These are phyloP conservation scores for Peromyscus melanophrys DNA, from an alignment of 2,797 vertebrate genomes.

Conservation along the genomic window DNA sequence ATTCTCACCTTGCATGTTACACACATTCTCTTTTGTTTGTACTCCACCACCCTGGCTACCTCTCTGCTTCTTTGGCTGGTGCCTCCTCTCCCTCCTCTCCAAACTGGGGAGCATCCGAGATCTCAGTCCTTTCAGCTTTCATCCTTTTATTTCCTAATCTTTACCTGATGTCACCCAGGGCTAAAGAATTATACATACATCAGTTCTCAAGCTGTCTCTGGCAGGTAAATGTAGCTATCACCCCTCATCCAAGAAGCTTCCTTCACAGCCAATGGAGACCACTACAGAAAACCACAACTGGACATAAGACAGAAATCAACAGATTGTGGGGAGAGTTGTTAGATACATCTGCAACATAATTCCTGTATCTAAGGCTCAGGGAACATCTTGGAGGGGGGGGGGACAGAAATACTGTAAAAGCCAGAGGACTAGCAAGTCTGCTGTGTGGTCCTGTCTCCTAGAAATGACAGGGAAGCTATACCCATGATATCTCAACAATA, in stretches of 20 bases:
- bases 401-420: background rate
- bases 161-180: background rate
- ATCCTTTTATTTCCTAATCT: background rate
- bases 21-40: background rate
- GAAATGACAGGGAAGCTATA: background rate
- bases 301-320: background rate
- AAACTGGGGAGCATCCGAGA: background rate
- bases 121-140: background rate
- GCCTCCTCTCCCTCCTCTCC: background rate
- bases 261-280: background rate
- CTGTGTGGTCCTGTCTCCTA: background rate
- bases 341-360: background rate
- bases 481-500: background rate
- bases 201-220: background rate
- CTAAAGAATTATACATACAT: background rate
- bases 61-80: background rate
- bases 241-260: background rate
- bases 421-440: background rate
- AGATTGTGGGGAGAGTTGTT: background rate
- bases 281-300: background rate
- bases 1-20: rapidly evolving
- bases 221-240: background rate
- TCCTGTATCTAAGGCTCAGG: background rate
- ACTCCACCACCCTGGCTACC: background rate
- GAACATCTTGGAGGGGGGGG: background rate